A percentile compares a stretch with the other conserved stretches of the same genome.
These are phyloP conservation scores for Aphelinus atriplicis DNA, from an alignment of 1,140 invertebrate genomes.

Conservation along the genomic window DNA sequence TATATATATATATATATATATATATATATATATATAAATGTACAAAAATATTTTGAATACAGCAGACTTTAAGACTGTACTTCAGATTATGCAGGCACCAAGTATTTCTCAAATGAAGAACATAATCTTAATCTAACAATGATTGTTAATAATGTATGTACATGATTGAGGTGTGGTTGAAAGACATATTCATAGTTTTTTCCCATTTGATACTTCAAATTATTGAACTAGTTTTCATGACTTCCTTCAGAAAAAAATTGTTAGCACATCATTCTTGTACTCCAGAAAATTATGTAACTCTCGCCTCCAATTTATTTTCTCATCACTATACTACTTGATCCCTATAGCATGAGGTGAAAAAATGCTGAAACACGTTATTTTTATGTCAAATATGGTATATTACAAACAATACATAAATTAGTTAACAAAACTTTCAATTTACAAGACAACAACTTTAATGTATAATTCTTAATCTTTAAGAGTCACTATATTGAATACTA, in stretches of 20 bases:
- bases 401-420: conserved; percentile 45
- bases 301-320: conserved; percentile 53
- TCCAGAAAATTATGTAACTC: conserved; percentile 56
- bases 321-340: conserved; percentile 49
- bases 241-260: conserved; percentile 25
- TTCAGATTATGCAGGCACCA: conserved; percentile 22
- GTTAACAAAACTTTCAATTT: conserved; percentile 27
- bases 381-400: conserved; percentile 47
- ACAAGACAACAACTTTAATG: conserved; percentile 40
- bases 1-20: background rate
- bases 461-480: conserved; percentile 13
- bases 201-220: conserved; percentile 21
- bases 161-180: conserved; percentile 32
- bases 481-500: conserved; percentile 36
- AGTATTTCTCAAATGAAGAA: conserved; percentile 13
- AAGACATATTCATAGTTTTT: conserved; percentile 17
- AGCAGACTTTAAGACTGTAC: conserved; percentile 11
- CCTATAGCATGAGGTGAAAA: conserved; percentile 60
- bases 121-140: conserved; percentile 24
- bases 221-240: conserved; percentile 9
- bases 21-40: background rate
- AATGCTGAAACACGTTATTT: conserved; percentile 61
- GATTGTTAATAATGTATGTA: conserved; percentile 36
- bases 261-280: conserved; percentile 40
- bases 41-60: conserved; percentile 19